These are phyloP conservation scores for Pocota personata DNA, from an alignment of 2,888 invertebrate genomes.

Conservation along the genomic window DNA sequence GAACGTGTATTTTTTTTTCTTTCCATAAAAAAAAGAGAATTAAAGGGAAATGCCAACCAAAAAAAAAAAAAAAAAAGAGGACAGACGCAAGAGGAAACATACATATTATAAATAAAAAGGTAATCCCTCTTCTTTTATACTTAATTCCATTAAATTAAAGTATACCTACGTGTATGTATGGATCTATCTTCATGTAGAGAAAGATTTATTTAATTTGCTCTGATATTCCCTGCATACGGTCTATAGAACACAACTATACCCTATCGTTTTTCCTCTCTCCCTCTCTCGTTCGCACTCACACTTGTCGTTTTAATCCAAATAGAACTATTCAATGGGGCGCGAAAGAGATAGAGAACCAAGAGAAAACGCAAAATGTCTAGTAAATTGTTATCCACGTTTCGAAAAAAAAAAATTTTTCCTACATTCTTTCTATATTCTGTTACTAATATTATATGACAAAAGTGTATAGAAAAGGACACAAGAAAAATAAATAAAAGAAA, in stretches of 20 bases:
- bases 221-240: slow-evolving; percentile 46
- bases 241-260: slow-evolving; percentile 28
- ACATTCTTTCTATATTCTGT: slow-evolving; percentile 53
- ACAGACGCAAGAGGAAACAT: slow-evolving; percentile 9
- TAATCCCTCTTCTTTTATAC: slow-evolving; percentile 56
- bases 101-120: slow-evolving; percentile 31
- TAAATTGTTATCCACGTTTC: slow-evolving; percentile 67
- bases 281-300: slow-evolving; percentile 43
- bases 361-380: slow-evolving; percentile 35
- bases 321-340: slow-evolving; percentile 53
- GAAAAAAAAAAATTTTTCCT: slow-evolving; percentile 44
- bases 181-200: slow-evolving; percentile 27
- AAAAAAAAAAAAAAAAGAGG: too few species aligned
- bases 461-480: slow-evolving; percentile 11
- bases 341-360: slow-evolving; percentile 27
- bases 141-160: slow-evolving; percentile 59
- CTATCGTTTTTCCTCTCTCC: slow-evolving; percentile 7
- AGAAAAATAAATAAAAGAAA: not conserved
- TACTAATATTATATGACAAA: slow-evolving; percentile 44
- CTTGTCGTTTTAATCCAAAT: slow-evolving; percentile 61
- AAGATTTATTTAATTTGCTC: slow-evolving; percentile 66
- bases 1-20: slow-evolving; percentile 33
- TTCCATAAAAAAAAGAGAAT: slow-evolving; percentile 28
- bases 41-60: slow-evolving; percentile 22
- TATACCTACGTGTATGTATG: not conserved